Evolutionary conservation across 2,797 vertebrate genomes (phyloP).

Genomic region (Periparus ater): DNA sequence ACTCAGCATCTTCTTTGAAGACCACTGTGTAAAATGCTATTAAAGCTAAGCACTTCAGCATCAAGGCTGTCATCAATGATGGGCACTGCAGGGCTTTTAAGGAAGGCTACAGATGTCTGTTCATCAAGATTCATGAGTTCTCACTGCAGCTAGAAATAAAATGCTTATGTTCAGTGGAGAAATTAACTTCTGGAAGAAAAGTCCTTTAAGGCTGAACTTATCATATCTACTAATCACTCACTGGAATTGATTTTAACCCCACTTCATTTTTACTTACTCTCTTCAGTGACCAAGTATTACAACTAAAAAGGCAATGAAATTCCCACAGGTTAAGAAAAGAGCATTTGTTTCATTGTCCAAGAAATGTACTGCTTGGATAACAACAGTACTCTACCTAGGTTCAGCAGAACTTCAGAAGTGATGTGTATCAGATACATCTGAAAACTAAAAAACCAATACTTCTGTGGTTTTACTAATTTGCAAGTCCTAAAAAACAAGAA

Average conservation of each 20-base stretch:
- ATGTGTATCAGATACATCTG: not conserved
- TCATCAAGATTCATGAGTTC: not conserved
- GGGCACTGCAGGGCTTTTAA: not conserved
- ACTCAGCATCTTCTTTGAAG: not conserved
- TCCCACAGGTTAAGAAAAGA: not conserved
- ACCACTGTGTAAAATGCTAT: not conserved
- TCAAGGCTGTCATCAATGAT: not conserved
- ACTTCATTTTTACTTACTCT: not conserved
- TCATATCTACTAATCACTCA: not conserved
- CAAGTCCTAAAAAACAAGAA: not conserved
- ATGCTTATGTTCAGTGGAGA: not conserved
- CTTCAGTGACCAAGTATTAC: not conserved
- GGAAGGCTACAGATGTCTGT: not conserved
- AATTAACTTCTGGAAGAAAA: not conserved
- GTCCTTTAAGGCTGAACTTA: not conserved
- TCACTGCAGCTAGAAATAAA: not conserved
- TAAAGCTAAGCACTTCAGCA: not conserved
- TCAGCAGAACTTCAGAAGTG: not conserved
- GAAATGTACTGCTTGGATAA: not conserved
- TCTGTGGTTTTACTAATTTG: not conserved
- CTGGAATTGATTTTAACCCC: not conserved
- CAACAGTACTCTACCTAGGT: not conserved
- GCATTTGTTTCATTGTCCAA: not conserved
- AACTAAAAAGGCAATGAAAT: not conserved
- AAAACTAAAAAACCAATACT: not conserved